Conservation (phyloP, 1,140 invertebrate species). For the Lanistes nyassanus region DNA sequence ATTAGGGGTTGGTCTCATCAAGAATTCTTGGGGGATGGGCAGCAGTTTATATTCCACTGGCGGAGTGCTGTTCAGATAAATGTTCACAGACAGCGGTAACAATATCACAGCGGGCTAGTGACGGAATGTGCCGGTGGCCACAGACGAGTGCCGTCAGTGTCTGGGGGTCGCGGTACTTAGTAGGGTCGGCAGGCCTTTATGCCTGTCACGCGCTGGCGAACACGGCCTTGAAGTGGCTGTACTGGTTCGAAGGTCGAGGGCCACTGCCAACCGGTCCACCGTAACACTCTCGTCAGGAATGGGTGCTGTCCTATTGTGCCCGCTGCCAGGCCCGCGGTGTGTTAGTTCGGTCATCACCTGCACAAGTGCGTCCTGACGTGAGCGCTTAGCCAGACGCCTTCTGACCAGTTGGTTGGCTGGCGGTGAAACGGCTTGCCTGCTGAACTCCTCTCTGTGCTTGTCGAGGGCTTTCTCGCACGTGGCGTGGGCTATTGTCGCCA, state of each 20-base stretch:
- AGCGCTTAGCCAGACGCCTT: slow-evolving; percentile 27
- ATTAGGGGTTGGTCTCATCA: no score
- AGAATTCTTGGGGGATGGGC: no score
- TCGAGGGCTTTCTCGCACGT: neutral
- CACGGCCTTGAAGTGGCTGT: neutral
- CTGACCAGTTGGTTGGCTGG: slow-evolving; percentile 22
- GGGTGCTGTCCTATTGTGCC: neutral
- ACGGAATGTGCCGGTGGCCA: no score
- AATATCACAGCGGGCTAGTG: no score
- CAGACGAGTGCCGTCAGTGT: no score
- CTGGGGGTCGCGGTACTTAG: no score
- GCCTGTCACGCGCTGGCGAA: neutral
- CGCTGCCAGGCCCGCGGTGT: neutral
- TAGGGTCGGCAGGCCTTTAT: slow-evolving; percentile 3
- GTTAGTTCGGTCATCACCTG: neutral
- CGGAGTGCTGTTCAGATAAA: no score
- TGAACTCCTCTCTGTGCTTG: neutral
- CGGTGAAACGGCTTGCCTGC: slow-evolving; percentile 15
- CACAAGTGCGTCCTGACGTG: slow-evolving; percentile 13
- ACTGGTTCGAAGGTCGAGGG: neutral
- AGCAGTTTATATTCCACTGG: no score
- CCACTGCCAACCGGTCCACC: slow-evolving; percentile 6
- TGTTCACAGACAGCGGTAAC: no score
- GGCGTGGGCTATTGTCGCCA: neutral
- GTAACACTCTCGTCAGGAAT: slow-evolving; percentile 10